Base-by-base conservation (phyloP, 1,140 invertebrate species). In the Rhagoletis zephyria region DNA sequence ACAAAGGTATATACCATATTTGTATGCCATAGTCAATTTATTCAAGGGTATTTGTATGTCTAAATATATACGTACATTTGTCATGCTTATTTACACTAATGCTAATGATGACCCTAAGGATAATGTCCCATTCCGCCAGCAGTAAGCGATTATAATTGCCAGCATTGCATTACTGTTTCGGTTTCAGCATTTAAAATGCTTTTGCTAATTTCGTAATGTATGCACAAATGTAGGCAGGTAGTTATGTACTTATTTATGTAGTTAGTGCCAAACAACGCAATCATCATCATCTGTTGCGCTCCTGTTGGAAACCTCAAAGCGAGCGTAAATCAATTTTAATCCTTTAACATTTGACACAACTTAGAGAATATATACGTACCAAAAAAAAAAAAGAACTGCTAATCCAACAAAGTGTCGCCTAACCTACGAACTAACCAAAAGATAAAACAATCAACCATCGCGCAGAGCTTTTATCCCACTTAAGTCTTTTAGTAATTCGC, bases 281-380 rank as follows among this genome's bases (percentile, higher is more conserved):
- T 30, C 30, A 45, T 77, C 45, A 51, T 42, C 70, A 51, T 56
- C 48, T 81, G 74, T 81, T 81, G 74, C 45, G 9, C 74, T 2
- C 48, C 10, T 6, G 48, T 42, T 48, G 19, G 74, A 51, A 59
- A 42, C 74, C 74, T n/a, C 74, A 81, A 81, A 81, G 74, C 45
- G 74, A 19, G 48, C 19, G 74, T 81, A 81, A 81, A 81, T 81
- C 74, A 81, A 1, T 12, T 81, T 81, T 81, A 56, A 81, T 81
- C 74, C 74, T 81, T 81, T 81, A 30, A 81, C 74, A 81, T 81
- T 81, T 56, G 56, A 56, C 74, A 81, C 74, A 19, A 30, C 42
- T 81, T 19, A 81, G 74, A n/a, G 16, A 81, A 81, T 81, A 81
- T n/a, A 81, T 19, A 51, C 74, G 16, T 63, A 63, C 12, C 5